Base-by-base conservation (phyloP, 2,888 invertebrate species). In the Chloroclysta siterata region DNA sequence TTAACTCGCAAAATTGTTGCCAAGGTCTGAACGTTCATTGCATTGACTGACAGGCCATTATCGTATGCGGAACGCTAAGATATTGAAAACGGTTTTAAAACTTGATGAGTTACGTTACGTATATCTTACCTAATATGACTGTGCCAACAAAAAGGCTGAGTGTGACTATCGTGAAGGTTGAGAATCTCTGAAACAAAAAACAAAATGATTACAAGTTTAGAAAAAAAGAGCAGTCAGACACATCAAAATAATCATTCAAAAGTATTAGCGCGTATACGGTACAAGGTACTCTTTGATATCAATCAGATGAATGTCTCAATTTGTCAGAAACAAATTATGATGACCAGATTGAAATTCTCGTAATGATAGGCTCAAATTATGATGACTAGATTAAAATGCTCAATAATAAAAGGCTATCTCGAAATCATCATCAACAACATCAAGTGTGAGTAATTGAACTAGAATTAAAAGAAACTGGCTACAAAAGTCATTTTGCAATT, bases 81-180 rank as follows among this genome's bases (percentile, higher is more conserved):
- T 33, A 50, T 46, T 29, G 15, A 63, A 50, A 55, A 33, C 47
- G 22, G 47, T 47, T 50, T 8, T 53, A 28, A 51, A 60, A 51
- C 42, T 41, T 29, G 47, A 55, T 55, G 56, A 48, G 39, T 36
- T 59, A 47, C 53, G n/a, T 22, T 22, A 22, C 3, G 22, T 48
- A 47, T 53, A 28, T 42, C 97, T 96, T 93, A 98, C 98, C 96
- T 93, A 98, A 94, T 84, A 98, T 98, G 79, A 97, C 97, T 80
- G 97, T 97, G 85, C 99, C 99, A 77, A 98, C 97, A 88, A 98
- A 97, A 71, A 98, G 95, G 86, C 98, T 98, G 79, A 98, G 94
- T 74, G 98, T 97, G 81, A 98, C 98, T 78, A 97, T 97, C 75
- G 96, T 95, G 93, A 98, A 98, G 76, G 98, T 98, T 80, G 98